A percentile compares a stretch with the other conserved stretches of the same genome.
Conservation (phyloP, 2,113 vertebrate species). For the Nettapus auritus region DNA sequence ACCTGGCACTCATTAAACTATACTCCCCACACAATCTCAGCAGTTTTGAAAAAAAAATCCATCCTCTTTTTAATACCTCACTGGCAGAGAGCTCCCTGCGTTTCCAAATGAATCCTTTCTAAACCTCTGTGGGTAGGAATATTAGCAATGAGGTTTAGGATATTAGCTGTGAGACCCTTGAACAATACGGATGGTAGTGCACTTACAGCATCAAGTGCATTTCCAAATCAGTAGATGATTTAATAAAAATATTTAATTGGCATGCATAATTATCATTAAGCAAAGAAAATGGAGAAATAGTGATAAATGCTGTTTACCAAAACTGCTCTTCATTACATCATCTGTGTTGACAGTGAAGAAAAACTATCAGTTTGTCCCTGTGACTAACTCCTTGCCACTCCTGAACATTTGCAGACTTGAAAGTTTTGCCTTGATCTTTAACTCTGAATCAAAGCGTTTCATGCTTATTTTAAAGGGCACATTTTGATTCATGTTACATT, state of each 20-base stretch:
- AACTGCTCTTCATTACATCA: conserved; percentile 1
- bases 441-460: conserved; percentile 8
- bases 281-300: conserved; percentile 35
- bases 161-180: neutral
- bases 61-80: neutral
- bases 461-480: neutral
- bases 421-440: neutral
- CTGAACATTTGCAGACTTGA: neutral
- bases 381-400: conserved; percentile 1
- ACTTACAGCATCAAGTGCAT: conserved; percentile 26
- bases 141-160: neutral
- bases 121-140: neutral
- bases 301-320: conserved; percentile 49
- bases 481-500: neutral
- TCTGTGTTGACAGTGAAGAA: conserved; percentile 11
- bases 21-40: neutral
- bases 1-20: neutral
- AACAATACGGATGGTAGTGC: neutral
- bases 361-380: neutral
- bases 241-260: conserved; percentile 46
- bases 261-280: conserved; percentile 40
- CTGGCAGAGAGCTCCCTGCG: neutral
- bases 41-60: neutral
- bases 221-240: conserved; percentile 47
- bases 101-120: neutral